Percentiles rank a stretch among this genome's conserved stretches.
These are phyloP conservation scores for Fistularia commersonii DNA, from an alignment of 2,797 vertebrate genomes.

Conservation along the genomic window DNA sequence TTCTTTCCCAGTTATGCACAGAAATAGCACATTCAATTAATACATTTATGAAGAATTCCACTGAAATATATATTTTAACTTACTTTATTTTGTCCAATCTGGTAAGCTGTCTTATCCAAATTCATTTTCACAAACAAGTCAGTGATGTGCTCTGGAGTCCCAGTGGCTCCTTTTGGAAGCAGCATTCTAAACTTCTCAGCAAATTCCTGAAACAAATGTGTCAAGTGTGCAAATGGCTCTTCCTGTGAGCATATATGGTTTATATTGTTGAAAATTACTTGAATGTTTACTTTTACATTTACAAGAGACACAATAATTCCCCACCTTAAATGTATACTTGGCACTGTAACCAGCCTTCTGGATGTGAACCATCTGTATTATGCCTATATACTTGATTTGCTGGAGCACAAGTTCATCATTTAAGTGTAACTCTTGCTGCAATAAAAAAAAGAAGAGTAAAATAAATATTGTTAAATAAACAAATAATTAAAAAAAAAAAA, in stretches of 20 bases:
- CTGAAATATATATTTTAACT: not conserved
- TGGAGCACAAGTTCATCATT: slow-evolving; percentile 85
- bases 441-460: slow-evolving; percentile 6
- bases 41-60: too few relatives aligned
- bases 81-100: slow-evolving; percentile 93
- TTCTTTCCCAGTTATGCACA: too few relatives aligned
- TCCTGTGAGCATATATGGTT: not conserved
- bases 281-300: not conserved
- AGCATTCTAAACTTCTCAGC: slow-evolving; percentile 84
- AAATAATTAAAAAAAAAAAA: not conserved
- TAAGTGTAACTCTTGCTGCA: slow-evolving; percentile 86
- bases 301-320: not conserved
- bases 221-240: not conserved
- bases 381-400: slow-evolving; percentile 86
- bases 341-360: slow-evolving; percentile 88
- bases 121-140: slow-evolving; percentile 78
- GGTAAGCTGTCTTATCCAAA: slow-evolving; percentile 80
- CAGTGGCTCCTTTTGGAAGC: slow-evolving; percentile 78
- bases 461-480: not conserved
- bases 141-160: slow-evolving; percentile 77
- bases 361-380: slow-evolving; percentile 87
- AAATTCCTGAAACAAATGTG: slow-evolving; percentile 80
- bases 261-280: not conserved
- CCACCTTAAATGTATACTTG: slow-evolving; percentile 90
- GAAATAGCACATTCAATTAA: too few relatives aligned